Evolutionary conservation across 2,888 invertebrate species (phyloP).

Genomic region (Copidosoma aretas): DNA sequence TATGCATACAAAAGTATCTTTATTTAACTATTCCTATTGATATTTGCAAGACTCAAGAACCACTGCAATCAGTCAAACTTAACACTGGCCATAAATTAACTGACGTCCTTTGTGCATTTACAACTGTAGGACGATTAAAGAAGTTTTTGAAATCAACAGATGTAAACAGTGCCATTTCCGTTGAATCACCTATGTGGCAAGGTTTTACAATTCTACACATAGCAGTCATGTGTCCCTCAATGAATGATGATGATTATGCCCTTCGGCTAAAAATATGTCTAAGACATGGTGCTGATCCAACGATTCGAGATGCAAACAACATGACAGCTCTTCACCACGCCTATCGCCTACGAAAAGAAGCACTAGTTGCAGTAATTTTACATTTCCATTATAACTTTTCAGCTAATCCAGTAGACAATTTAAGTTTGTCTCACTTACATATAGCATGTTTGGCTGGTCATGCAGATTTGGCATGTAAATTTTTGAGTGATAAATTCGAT

Average conservation of each 20-base stretch:
- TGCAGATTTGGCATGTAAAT: background rate
- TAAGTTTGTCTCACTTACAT: background rate
- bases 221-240: background rate
- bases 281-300: background rate
- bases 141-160: background rate
- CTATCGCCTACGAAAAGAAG: background rate
- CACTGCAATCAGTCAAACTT: background rate
- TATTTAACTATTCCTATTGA: background rate
- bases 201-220: too few relatives aligned
- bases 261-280: background rate
- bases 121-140: background rate
- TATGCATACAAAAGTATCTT: background rate
- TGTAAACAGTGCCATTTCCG: background rate
- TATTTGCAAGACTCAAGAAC: background rate
- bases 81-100: background rate
- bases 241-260: background rate
- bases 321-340: conserved; percentile 1
- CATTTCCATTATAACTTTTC: too few relatives aligned
- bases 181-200: background rate
- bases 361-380: background rate
- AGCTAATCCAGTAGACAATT: background rate
- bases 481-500: background rate
- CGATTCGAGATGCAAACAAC: background rate
- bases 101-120: background rate
- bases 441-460: background rate